Conservation (phyloP, 2,113 vertebrate genomes). For the Nannobrachium achirus region DNA sequence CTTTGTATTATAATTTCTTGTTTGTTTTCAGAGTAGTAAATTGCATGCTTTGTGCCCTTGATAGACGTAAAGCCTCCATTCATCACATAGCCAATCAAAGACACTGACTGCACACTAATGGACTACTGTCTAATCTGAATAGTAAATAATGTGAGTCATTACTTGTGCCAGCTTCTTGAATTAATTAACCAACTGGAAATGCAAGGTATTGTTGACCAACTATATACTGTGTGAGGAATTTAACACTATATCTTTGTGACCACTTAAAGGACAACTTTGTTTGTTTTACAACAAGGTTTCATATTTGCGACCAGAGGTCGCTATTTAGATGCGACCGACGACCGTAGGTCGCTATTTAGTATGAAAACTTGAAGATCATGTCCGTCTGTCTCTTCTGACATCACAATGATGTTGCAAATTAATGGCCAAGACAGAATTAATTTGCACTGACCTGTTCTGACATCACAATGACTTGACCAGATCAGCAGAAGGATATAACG, state of each 20-base stretch:
- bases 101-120: constrained; percentile 50
- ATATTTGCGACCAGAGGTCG: no score
- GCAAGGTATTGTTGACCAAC: no score
- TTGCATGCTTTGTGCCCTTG: neutral
- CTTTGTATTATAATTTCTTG: neutral
- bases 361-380: no score
- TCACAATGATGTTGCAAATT: no score
- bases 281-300: constrained; percentile 1
- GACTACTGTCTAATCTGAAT: constrained; percentile 61
- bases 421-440: no score
- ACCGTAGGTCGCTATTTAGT: no score
- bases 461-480: no score
- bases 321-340: no score
- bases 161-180: constrained; percentile 9
- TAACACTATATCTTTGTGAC: constrained; percentile 19
- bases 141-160: constrained; percentile 56
- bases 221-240: constrained; percentile 6
- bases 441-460: no score
- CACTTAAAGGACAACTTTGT: constrained; percentile 27
- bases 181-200: no score
- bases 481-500: no score
- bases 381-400: no score
- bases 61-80: constrained; percentile 34
- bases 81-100: constrained; percentile 17
- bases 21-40: constrained; percentile 25